Evolutionary conservation across 2,797 vertebrate genomes (phyloP), one percentile per base, ranked within the genome.

Genomic region (Enteromius fasciolatus): DNA sequence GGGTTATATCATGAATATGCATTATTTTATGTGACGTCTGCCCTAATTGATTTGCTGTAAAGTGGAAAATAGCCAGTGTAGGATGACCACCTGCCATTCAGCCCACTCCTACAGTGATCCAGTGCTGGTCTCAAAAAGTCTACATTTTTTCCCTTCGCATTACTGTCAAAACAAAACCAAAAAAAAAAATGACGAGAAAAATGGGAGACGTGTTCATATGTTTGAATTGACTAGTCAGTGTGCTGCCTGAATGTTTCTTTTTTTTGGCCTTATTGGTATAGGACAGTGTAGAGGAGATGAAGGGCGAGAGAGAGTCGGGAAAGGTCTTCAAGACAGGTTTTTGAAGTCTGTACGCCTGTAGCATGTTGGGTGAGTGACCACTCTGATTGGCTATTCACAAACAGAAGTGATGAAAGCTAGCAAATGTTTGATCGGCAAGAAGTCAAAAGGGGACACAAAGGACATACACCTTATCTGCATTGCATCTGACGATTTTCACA

Each of bases 1-100:
- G 36, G 23, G 23, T 31, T 61, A 63, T 31, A 63, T 46, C 15
- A 44, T 31, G 23, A 76, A 44, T 76, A 76, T 20, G 6, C 15
- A 75, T 75, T 75, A 59, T 25, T 75, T 59, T 41, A 15, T 17
- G n/a, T 41, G 73, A 39, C 0, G 23, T 46, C 44, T 61, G 10
- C 17, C 36, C 23, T 31, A 46, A 63, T 76, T 76, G 15, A 63
- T 63, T 44, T 6, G 0, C 15, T 20, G 74, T 28, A 63, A 76
- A 44, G 23, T 46, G 73, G 33, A 57, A 57, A n/a, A n/a, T 28
- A 44, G 54, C 36, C 74, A 76, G 41, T 61, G 74, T 61, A 44
- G 5, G 15, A 61, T 76, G 59, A 44, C 54, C 23, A 28, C 23
- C 15, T 44, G 39, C 15, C 54, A 2, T 61, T 75, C 14, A 76